These are phyloP conservation scores for Augochlorella aurata DNA, from an alignment of 2,888 invertebrate genomes.

Conservation along the genomic window DNA sequence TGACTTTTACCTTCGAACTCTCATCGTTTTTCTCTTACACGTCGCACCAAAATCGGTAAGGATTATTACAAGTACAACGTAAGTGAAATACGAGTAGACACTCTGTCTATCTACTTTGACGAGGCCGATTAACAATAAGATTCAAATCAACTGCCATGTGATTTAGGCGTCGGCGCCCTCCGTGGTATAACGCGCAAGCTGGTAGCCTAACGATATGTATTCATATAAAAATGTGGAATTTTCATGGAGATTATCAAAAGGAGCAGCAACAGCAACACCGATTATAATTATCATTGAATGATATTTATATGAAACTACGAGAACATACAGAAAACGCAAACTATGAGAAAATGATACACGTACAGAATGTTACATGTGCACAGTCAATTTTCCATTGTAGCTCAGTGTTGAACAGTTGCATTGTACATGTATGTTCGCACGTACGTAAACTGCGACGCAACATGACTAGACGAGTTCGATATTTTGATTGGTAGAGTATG, in stretches of 20 bases:
- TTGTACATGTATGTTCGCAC: neutral
- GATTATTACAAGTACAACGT: no score
- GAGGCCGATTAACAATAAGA: no score
- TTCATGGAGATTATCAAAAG: neutral
- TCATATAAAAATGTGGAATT: no score
- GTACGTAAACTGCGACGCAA: neutral
- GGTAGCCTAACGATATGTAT: neutral
- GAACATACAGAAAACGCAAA: neutral
- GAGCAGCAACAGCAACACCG: neutral
- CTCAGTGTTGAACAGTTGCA: neutral
- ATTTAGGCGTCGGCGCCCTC: neutral
- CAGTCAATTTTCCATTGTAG: neutral
- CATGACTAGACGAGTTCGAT: neutral
- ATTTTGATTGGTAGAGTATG: conserved; percentile 3
- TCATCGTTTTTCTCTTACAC: no score
- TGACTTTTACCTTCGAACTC: neutral
- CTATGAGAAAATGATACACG: neutral
- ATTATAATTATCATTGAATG: neutral
- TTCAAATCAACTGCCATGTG: neutral
- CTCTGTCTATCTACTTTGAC: no score
- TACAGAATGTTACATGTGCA: neutral
- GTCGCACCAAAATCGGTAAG: no score
- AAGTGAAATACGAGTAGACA: no score
- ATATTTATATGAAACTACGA: neutral
- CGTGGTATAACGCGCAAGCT: neutral